A percentile compares a stretch with the other conserved stretches of the same genome.
These are phyloP conservation scores for Drosophila teissieri DNA, from an alignment of 1,140 invertebrate species.

Conservation along the genomic window DNA sequence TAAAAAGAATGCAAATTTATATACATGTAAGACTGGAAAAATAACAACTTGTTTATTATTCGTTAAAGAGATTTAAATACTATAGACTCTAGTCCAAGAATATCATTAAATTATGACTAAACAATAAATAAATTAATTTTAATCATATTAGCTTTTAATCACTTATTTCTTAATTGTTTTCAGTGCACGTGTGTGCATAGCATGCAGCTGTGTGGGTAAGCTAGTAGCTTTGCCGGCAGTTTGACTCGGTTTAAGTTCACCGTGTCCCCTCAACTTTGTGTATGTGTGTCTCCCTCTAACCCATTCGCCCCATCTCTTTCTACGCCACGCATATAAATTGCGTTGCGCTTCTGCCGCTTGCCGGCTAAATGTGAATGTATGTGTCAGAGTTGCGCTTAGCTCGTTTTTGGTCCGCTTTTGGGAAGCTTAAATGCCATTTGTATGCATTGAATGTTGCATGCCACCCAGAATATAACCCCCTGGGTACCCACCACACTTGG, in stretches of 20 bases:
- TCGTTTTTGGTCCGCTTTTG: constrained; percentile 49
- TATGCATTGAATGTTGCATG: constrained; percentile 83
- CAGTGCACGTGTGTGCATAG: constrained; percentile 10
- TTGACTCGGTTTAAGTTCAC: constrained; percentile 74
- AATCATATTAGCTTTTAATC: too few species aligned
- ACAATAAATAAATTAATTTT: not conserved
- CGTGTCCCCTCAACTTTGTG: constrained; percentile 35
- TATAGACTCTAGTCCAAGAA: too few species aligned
- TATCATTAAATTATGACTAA: too few species aligned
- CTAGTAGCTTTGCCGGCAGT: constrained; percentile 80
- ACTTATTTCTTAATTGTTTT: not conserved
- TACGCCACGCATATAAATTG: constrained; percentile 48
- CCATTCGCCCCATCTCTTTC: constrained; percentile 17
- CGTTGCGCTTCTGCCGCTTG: constrained; percentile 22
- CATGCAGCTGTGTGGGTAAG: constrained; percentile 48
- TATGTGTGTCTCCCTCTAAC: constrained; percentile 19
- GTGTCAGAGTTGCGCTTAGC: constrained; percentile 68
- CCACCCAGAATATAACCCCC: constrained; percentile 34
- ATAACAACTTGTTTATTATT: too few species aligned
- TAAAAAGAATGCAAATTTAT: too few species aligned
- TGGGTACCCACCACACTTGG: not conserved
- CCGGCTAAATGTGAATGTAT: constrained; percentile 22
- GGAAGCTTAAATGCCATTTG: constrained; percentile 83
- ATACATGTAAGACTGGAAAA: too few species aligned
- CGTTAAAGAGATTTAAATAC: too few species aligned